phyloP scores from a whole-genome alignment of 1,140 invertebrate genomes.

The Popillia japonica region DNA sequence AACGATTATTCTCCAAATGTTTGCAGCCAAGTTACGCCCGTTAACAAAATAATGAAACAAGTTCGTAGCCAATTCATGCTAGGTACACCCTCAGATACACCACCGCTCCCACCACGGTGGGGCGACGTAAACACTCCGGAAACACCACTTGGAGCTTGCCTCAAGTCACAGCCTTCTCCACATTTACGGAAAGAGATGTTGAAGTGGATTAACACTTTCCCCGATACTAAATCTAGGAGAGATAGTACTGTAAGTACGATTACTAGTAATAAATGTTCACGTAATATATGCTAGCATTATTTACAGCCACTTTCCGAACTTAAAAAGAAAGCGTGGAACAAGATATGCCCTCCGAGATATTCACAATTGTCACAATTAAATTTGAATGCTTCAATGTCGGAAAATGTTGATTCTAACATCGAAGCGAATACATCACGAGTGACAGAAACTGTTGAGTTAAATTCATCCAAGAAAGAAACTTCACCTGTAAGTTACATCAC shows the following conservation, averaged over 20 bases:
- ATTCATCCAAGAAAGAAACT: neutral
- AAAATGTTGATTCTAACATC: neutral
- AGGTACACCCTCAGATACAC: conserved; percentile 43
- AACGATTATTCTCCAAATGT: conserved; percentile 22
- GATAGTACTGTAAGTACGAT: conserved; percentile 61
- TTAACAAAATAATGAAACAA: conserved; percentile 55
- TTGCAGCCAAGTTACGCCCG: conserved; percentile 56
- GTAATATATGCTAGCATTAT: conserved; percentile 22
- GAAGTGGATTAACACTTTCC: conserved; percentile 63
- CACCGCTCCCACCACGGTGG: conserved; percentile 53
- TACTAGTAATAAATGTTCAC: neutral
- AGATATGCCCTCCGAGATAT: conserved; percentile 43
- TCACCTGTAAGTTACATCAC: neutral
- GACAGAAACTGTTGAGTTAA: neutral
- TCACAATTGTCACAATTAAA: neutral
- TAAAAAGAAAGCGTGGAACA: conserved; percentile 60
- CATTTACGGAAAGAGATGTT: conserved; percentile 62
- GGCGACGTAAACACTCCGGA: conserved; percentile 65
- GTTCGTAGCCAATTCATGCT: conserved; percentile 50
- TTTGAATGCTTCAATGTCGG: neutral
- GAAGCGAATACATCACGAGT: neutral
- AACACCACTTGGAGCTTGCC: conserved; percentile 65
- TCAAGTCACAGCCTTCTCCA: conserved; percentile 63
- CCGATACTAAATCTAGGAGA: conserved; percentile 61
- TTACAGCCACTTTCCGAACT: conserved; percentile 66